phyloP scores from a whole-genome alignment of 2,113 vertebrate genomes.

The Calyptomena viridis region DNA sequence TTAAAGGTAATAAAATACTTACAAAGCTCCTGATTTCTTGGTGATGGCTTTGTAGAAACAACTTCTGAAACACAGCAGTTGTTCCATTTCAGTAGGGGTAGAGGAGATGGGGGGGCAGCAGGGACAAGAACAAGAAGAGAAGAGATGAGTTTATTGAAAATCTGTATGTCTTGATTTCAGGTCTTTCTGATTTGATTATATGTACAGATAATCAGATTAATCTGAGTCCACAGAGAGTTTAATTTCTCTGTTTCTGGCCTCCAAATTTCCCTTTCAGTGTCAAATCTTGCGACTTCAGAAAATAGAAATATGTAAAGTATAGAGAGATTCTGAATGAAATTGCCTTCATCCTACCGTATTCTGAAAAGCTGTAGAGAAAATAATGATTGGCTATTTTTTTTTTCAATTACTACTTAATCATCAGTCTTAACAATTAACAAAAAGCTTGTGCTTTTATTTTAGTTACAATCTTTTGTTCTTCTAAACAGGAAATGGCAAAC shows the following conservation, averaged over 20 bases:
- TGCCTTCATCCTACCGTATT: not conserved
- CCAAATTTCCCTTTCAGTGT: not conserved
- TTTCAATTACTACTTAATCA: not conserved
- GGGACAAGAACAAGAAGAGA: not conserved
- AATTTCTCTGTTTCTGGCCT: not conserved
- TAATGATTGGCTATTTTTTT: not conserved
- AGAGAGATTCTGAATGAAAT: not conserved
- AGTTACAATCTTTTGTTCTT: not conserved
- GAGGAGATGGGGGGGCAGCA: not conserved
- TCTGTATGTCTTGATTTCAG: not conserved
- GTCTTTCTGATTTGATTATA: not conserved
- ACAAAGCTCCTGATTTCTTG: not conserved
- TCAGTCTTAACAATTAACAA: not conserved
- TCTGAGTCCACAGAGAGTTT: not conserved
- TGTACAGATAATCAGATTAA: not conserved
- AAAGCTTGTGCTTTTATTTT: not conserved
- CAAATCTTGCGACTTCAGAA: not conserved
- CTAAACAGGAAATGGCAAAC: slow-evolving; percentile 29
- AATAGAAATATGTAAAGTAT: not conserved
- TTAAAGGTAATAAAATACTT: not conserved
- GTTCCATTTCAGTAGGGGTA: not conserved
- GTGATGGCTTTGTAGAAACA: not conserved
- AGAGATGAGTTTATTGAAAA: not conserved
- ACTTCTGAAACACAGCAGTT: not conserved
- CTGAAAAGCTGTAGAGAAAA: not conserved